phyloP scores from a whole-genome alignment of 1,140 invertebrate genomes.

The Tetramorium simillimum region DNA sequence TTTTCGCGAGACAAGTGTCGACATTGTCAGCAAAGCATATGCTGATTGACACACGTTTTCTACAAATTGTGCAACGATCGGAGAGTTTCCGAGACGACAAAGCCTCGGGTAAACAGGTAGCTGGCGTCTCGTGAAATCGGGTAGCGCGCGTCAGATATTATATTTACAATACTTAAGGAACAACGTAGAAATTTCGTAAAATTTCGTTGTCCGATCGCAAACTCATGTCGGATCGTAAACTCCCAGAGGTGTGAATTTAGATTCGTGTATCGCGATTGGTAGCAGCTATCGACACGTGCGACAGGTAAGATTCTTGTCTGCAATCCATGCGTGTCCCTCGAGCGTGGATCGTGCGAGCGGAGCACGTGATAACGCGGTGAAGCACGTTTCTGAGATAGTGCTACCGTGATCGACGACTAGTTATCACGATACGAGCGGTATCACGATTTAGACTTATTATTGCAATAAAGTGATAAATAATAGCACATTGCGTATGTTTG shows the following conservation, averaged over 20 bases:
- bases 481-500: too few species aligned
- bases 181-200: background rate
- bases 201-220: background rate
- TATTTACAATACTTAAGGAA: slow-evolving; percentile 12
- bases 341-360: background rate
- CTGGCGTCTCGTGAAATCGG: background rate
- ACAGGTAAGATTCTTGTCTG: background rate
- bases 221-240: background rate
- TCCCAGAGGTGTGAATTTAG: slow-evolving; percentile 36
- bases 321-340: background rate
- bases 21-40: background rate
- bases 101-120: background rate
- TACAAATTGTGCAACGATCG: slow-evolving; percentile 14
- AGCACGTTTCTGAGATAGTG: slow-evolving; percentile 23
- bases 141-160: background rate
- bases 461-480: background rate
- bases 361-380: slow-evolving; percentile 47
- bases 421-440: background rate
- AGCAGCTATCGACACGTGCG: slow-evolving; percentile 10
- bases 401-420: slow-evolving; percentile 56
- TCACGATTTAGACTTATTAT: slow-evolving; percentile 12
- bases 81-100: background rate
- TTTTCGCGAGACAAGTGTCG: background rate
- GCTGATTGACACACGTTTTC: background rate
- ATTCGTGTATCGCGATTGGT: slow-evolving; percentile 12